These are phyloP conservation scores for Archips crataeganus DNA, from an alignment of 2,888 invertebrate genomes.

Conservation along the genomic window DNA sequence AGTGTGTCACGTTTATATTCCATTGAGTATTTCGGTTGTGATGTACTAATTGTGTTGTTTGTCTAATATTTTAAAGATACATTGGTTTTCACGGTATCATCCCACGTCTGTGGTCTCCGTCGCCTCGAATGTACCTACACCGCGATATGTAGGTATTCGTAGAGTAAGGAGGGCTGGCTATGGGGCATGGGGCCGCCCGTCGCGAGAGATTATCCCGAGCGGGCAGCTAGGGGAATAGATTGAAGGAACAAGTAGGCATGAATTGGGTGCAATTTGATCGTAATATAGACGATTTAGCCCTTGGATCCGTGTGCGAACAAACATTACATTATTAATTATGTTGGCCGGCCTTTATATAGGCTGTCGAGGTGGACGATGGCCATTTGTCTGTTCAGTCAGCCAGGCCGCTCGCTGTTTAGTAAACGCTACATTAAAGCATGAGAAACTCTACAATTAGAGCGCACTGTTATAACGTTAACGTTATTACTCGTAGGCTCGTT, in stretches of 20 bases:
- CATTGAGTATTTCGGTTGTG: neutral
- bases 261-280: conserved; percentile 30
- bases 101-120: conserved; percentile 28
- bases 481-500: neutral
- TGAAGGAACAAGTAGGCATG: conserved; percentile 33
- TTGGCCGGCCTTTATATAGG: conserved; percentile 7
- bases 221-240: conserved; percentile 39
- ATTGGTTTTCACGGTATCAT: conserved; percentile 14
- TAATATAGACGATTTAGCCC: conserved; percentile 25
- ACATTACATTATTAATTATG: conserved; percentile 9
- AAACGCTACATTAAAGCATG: neutral
- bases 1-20: neutral
- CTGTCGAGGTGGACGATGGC: conserved; percentile 25
- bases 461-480: neutral
- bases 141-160: conserved; percentile 33
- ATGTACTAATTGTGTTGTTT: neutral
- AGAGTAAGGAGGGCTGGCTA: conserved; percentile 36
- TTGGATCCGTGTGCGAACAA: conserved; percentile 24
- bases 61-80: neutral
- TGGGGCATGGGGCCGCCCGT: conserved; percentile 22
- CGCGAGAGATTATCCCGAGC: conserved; percentile 37
- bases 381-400: neutral
- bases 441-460: neutral
- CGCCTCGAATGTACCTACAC: conserved; percentile 27
- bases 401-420: neutral